phyloP scores from a whole-genome alignment of 2,113 vertebrate genomes.

The Agelaius phoeniceus region DNA sequence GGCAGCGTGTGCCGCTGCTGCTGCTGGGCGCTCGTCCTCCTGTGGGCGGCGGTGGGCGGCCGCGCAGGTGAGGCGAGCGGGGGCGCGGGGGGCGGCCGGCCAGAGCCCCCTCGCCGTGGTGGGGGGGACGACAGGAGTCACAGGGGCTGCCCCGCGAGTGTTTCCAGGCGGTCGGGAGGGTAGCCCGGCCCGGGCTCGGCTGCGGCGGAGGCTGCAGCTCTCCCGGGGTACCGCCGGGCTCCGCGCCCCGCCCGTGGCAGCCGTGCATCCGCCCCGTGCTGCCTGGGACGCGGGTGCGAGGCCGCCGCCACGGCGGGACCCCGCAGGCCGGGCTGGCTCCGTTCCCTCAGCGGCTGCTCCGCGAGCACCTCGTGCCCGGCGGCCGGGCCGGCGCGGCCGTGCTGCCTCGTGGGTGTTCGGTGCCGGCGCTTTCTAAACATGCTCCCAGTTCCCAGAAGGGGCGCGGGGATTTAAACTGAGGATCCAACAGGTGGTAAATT shows the following conservation, averaged over 20 bases:
- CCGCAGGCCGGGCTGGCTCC: neutral
- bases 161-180: neutral
- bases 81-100: neutral
- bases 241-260: neutral
- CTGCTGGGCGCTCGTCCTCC: constrained; percentile 31
- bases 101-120: neutral
- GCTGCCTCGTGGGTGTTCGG: neutral
- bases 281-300: neutral
- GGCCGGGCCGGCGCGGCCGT: neutral
- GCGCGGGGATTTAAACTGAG: neutral
- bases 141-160: neutral
- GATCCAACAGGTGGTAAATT: neutral
- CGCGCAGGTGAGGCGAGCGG: constrained; percentile 60
- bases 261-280: neutral
- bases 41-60: neutral
- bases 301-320: neutral
- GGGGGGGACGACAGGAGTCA: neutral
- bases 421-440: neutral
- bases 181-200: neutral
- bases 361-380: neutral
- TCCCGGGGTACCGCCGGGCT: too few species aligned
- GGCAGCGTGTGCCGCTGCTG: neutral
- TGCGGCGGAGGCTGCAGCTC: neutral
- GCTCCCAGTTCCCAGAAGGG: neutral
- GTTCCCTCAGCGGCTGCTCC: neutral